Evolutionary conservation across 2,797 vertebrate species (phyloP).

Genomic region (Chanos chanos): DNA sequence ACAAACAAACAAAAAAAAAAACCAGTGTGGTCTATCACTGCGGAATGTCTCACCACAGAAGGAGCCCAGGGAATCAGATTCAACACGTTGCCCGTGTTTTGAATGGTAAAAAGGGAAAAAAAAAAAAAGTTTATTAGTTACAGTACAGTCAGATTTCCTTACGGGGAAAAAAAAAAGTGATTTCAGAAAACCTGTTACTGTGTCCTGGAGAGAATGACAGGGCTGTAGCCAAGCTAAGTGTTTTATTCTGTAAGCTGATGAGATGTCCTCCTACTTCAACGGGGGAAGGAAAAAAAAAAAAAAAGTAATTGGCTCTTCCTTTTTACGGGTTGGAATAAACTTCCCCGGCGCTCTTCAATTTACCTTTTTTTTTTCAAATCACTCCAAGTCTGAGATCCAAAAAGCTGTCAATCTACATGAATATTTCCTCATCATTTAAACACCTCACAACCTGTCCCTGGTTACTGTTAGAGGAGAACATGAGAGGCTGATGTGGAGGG

Average conservation of each 20-base stretch:
- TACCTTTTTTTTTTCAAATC: slow-evolving; percentile 32
- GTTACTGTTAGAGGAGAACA: neutral
- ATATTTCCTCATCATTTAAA: slow-evolving; percentile 36
- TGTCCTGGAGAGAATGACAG: neutral
- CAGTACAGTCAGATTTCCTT: neutral
- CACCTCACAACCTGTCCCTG: slow-evolving; percentile 1
- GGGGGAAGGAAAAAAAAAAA: slow-evolving; percentile 6
- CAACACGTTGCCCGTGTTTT: no score
- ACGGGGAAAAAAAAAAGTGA: neutral
- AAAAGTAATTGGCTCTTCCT: slow-evolving; percentile 18
- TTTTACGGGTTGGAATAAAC: slow-evolving; percentile 30
- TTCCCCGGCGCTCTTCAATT: slow-evolving; percentile 23
- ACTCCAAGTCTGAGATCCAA: slow-evolving; percentile 28
- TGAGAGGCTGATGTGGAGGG: neutral
- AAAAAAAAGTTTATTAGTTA: no score
- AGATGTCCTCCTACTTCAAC: slow-evolving; percentile 32
- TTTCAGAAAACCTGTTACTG: neutral
- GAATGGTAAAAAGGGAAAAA: no score
- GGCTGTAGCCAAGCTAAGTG: slow-evolving; percentile 2
- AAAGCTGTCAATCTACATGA: slow-evolving; percentile 48
- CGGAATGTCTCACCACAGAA: no score
- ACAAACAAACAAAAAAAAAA: no score
- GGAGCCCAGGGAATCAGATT: no score
- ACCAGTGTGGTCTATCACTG: no score
- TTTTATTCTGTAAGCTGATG: slow-evolving; percentile 35